Base-by-base conservation (phyloP, 2,113 vertebrate genomes). In the Cynocephalus volans region DNA sequence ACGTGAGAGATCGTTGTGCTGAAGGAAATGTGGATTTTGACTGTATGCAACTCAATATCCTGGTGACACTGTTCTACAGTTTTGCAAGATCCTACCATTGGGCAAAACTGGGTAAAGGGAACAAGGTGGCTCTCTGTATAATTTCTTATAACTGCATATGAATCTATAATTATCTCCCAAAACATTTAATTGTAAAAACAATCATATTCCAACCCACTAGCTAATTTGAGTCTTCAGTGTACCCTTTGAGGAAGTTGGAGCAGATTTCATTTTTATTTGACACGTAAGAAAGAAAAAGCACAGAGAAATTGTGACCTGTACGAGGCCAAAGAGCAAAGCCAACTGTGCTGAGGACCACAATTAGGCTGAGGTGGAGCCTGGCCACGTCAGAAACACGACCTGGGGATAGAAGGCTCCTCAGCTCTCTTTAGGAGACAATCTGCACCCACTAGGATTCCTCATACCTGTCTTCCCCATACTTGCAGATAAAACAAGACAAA, bases 151-250 rank as follows among this genome's bases (percentile, higher is more conserved):
- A 67, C 31, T 81, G 21, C 62, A 54, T 36, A 41, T 26, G 13
- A 56, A 48, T 36, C 15, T 48, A 6, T 33, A 75, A 72, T 67
- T 60, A 88, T 23, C 45, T 54, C 60, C 33, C 3, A 24, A 70
- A 72, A 23, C 36, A 33, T 24, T 85, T 96, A n/a, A 80, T 73
- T 60, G 60, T 81, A 58, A 88, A 82, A 90, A 52, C 52, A 65
- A 33, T 36, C 11, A 8, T 33, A 81, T 33, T 76, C 17, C 26
- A 70, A 77, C 45, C 8, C 41, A 17, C 18, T 33, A 56, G 48
- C 24, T 72, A 48, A 69, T 33, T 4, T 41, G 45, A 95, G 41
- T 69, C 52, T 52, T n/a, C 50, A 26, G 64, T 48, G 50, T 45
- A 6, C 6, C 17, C 33, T 54, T 70, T 48, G 54, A 73, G 56